Evolutionary conservation across 1,140 invertebrate species (phyloP).

Genomic region (Pseudachorutes palmiensis): DNA sequence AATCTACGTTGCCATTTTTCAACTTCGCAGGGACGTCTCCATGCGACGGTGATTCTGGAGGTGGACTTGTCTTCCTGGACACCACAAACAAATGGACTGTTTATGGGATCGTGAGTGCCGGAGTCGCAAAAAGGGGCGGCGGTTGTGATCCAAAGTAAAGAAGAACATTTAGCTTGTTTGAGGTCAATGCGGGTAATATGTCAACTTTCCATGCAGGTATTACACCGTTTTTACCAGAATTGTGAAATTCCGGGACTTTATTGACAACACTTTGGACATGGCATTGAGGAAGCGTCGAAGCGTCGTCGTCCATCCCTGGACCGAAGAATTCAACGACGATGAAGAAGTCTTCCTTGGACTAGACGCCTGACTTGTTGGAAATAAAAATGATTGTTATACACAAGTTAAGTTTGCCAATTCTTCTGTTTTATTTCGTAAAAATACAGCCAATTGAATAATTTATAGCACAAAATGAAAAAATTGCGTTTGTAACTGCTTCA

Average conservation of each 20-base stretch:
- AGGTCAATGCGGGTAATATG: not conserved
- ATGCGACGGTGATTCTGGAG: constrained; percentile 30
- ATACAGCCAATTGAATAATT: constrained; percentile 4
- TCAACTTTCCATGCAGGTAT: not conserved
- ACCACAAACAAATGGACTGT: constrained; percentile 11
- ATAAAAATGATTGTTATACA: not conserved
- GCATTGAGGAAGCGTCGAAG: not conserved
- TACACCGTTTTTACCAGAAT: constrained; percentile 16
- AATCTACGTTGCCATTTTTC: not conserved
- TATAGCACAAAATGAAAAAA: not conserved
- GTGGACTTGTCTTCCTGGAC: constrained; percentile 25
- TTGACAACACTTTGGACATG: not conserved
- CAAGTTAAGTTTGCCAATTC: not conserved
- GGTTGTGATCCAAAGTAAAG: constrained; percentile 10
- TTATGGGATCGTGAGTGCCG: constrained; percentile 27
- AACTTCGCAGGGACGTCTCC: constrained; percentile 22
- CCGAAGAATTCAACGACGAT: not conserved
- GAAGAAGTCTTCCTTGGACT: no score
- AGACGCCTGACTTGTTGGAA: not conserved
- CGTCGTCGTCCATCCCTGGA: not conserved
- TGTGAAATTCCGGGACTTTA: constrained; percentile 1
- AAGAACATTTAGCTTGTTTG: not conserved
- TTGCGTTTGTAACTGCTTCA: not conserved
- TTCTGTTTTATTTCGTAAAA: not conserved
- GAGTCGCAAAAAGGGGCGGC: constrained; percentile 16